Percentiles rank a stretch among this genome's conserved stretches.
Evolutionary conservation across 2,797 vertebrate genomes (phyloP).

Genomic region (Scolopax rusticola): DNA sequence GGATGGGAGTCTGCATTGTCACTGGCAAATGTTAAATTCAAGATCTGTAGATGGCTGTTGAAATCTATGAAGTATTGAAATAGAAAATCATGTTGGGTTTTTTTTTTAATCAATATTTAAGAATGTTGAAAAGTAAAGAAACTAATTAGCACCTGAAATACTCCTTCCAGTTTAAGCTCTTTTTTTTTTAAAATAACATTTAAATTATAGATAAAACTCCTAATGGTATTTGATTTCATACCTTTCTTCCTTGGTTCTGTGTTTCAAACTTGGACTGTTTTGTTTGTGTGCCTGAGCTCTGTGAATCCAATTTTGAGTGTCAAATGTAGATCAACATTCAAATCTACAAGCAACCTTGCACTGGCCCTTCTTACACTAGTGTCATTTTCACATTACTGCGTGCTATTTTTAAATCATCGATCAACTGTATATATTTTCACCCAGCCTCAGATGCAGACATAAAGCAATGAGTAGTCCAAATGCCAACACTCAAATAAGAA

Average conservation of each 20-base stretch:
- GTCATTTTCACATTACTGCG: neutral
- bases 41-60: neutral
- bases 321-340: slow-evolving; percentile 16
- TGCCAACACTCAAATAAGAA: neutral
- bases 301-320: slow-evolving; percentile 8
- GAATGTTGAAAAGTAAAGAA: neutral
- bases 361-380: neutral
- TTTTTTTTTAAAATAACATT: neutral
- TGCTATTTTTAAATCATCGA: neutral
- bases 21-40: neutral
- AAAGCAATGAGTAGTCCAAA: neutral
- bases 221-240: slow-evolving; percentile 29
- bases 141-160: neutral
- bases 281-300: slow-evolving; percentile 40
- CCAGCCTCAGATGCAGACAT: neutral
- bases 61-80: neutral
- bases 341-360: neutral
- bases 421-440: neutral
- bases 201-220: neutral
- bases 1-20: neutral
- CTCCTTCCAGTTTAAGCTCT: neutral
- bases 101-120: neutral
- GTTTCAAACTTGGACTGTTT: slow-evolving; percentile 30
- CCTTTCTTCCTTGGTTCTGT: slow-evolving; percentile 27
- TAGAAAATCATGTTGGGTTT: neutral